These are phyloP conservation scores for Drosophila niveifrons DNA, from an alignment of 2,888 invertebrate species.

Conservation along the genomic window DNA sequence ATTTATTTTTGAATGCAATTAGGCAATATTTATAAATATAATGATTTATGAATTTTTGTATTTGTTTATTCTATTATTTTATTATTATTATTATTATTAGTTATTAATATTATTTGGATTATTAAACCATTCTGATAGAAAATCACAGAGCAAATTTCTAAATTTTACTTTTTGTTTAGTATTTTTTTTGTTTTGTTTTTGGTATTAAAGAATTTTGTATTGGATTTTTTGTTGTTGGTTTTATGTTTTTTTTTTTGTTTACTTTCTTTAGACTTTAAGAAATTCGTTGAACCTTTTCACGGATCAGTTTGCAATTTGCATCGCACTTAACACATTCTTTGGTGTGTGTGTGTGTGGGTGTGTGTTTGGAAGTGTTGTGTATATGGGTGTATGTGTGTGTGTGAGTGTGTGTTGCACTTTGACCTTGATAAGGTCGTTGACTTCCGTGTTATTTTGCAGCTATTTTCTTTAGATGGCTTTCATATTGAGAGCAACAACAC, in stretches of 20 bases:
- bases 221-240: constrained; percentile 35
- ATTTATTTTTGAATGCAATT: constrained; percentile 54
- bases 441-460: not conserved
- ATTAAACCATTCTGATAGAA: constrained; percentile 80
- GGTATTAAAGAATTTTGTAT: constrained; percentile 25
- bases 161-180: constrained; percentile 48
- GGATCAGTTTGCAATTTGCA: constrained; percentile 51
- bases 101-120: constrained; percentile 59
- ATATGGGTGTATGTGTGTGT: constrained; percentile 19
- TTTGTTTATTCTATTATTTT: constrained; percentile 7
- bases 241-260: not conserved
- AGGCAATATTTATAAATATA: constrained; percentile 65
- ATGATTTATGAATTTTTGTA: constrained; percentile 20
- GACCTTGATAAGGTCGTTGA: constrained; percentile 44
- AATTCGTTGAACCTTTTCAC: constrained; percentile 74
- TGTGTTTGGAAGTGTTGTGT: constrained; percentile 2
- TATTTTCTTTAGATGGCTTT: constrained; percentile 43
- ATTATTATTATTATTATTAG: constrained; percentile 45
- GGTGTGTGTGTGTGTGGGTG: constrained; percentile 15
- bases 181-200: constrained; percentile 30
- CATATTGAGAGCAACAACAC: constrained; percentile 40
- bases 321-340: constrained; percentile 33
- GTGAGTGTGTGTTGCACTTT: constrained; percentile 44
- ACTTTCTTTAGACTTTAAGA: constrained; percentile 56
- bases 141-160: constrained; percentile 83